Evolutionary conservation across 2,797 vertebrate genomes (phyloP), one percentile per base, ranked within the genome.

Genomic region (Sciurus vulgaris): DNA sequence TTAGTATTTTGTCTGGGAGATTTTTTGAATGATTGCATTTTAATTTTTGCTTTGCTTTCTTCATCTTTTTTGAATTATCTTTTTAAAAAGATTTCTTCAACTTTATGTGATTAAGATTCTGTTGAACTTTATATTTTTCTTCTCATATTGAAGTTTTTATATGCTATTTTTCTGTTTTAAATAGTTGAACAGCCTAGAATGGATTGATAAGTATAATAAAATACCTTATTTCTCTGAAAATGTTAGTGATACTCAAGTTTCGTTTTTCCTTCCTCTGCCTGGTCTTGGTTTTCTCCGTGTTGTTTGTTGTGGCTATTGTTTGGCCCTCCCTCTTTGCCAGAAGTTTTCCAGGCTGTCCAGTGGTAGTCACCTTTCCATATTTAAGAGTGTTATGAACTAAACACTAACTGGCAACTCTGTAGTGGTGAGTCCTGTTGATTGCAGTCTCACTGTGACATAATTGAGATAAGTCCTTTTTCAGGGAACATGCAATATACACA

Each of bases 101-200:
- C 8, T 18, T 63, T 77, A 51, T 84, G 3, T 87, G 70, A 70
- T 0, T 70, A 91, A 79, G 11, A 49, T 35, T 90, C 41, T 73
- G 33, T 30, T 78, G 44, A 65, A 20, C 94, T 86, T 38, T 47
- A 77, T 5, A 33, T 65, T 89, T 94, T 95, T 44, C 35, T 69
- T 86, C 22, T 78, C 14, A 59, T 70, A 1, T 51, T 74, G 89
- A 59, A 86, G 59, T 35, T 44, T 94, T 70, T 83, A 13, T 59
- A 86, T 33, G n/a, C 14, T 84, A 28, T 30, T 26, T 72, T 86
- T 90, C 87, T 54, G 44, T 47, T 76, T 47, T 70, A 22, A 70
- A 17, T 33, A 47, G 1, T 81, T 85, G 11, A 33, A 33, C 7
- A 56, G 22, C n/a, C 11, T 89, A 59, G n/a, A 61, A 33, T 73